Evolutionary conservation across 2,113 vertebrate species (phyloP).

Genomic region (Chauna torquata): DNA sequence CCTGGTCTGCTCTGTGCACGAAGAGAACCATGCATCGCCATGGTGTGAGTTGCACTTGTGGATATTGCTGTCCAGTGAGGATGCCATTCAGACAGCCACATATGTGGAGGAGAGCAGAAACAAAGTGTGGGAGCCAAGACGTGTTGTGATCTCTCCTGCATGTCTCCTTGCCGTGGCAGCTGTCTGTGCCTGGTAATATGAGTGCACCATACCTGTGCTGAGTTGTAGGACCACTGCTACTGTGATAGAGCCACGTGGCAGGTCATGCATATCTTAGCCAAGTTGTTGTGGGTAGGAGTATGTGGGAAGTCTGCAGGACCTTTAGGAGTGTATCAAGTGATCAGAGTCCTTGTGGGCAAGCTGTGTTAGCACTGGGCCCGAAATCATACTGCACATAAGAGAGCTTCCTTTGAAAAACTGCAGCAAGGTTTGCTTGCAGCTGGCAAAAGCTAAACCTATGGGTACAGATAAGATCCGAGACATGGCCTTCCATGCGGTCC

Average conservation of each 20-base stretch:
- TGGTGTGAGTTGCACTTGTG: not conserved
- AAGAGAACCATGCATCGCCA: not conserved
- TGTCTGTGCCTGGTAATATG: not conserved
- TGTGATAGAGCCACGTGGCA: not conserved
- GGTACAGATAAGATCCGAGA: not conserved
- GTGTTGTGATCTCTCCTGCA: not conserved
- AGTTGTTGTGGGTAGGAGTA: not conserved
- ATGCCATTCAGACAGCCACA: not conserved
- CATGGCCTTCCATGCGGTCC: not conserved
- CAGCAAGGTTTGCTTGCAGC: not conserved
- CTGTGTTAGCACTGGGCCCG: not conserved
- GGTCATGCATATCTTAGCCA: not conserved
- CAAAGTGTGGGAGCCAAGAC: not conserved
- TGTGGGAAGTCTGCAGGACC: not conserved
- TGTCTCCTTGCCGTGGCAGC: not conserved
- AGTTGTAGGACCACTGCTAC: not conserved
- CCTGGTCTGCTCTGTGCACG: not conserved
- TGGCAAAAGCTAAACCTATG: not conserved
- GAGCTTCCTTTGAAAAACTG: not conserved
- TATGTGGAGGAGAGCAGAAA: not conserved
- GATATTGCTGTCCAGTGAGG: not conserved
- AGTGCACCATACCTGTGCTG: not conserved
- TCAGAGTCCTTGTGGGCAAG: not conserved
- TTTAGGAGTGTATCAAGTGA: not conserved
- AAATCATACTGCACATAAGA: not conserved